Base-by-base conservation (phyloP, 2,888 invertebrate genomes). In the Apotomis turbidana region DNA sequence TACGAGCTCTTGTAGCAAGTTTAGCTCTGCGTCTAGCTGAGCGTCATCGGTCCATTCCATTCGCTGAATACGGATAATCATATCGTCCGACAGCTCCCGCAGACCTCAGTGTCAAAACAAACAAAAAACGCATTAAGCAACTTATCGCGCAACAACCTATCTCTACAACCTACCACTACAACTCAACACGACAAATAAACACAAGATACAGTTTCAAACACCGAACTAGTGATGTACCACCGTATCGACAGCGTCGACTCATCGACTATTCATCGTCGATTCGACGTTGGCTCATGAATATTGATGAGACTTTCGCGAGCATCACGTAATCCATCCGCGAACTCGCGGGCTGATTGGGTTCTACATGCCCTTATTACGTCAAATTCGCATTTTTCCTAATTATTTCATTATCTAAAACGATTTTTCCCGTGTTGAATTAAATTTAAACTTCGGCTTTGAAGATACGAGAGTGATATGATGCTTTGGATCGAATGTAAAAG, bases 251-350 rank as follows among this genome's bases (percentile, higher is more conserved):
- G 70, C 70, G 70, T 58, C 74, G 77, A 73, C 85, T 87, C 87
- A 86, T 89, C 87, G 87, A 83, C 87, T 88, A 89, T 89, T 88
- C 90, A 88, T 87, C 83, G 85, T 78, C 83, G 79, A 81, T 79
- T 78, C 79, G 79, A 79, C 79, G 79, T 81, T 82, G 79, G 76
- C 80, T 85, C 85, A 91, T 91, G 88, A 88, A 91, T 91, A 91
- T 91, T 89, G 84, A 91, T 88, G 79, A 74, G 79, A 85, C 83
- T 87, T 88, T 87, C 87, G 84, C 85, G 83, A 80, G 79, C 81
- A 82, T 85, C 86, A 86, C 87, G 86, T 89, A 89, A 90, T 89
- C 84, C 83, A 76, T 77, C 81, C 82, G 79, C 79, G 81, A 80
- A 82, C 82, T 83, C 80, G 79, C 78, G 78, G 80, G 80, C 83